Evolutionary conservation across 2,888 invertebrate genomes (phyloP).

Genomic region (Limenitis camilla): DNA sequence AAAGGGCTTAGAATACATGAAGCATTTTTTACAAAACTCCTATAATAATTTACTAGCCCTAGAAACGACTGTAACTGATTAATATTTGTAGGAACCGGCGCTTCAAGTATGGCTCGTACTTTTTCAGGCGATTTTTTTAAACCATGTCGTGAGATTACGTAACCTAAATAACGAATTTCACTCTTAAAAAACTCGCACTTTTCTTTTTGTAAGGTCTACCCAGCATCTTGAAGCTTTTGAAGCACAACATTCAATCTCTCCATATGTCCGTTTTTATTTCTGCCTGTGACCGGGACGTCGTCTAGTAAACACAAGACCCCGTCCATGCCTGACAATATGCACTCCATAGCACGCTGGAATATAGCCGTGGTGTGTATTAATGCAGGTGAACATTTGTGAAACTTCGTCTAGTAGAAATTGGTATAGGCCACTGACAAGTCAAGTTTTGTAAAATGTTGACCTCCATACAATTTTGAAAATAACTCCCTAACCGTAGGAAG

Average conservation of each 20-base stretch:
- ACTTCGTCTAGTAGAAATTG: conserved; percentile 14
- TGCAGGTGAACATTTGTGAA: conserved; percentile 20
- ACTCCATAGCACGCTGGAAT: conserved; percentile 25
- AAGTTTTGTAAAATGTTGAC: conserved; percentile 21
- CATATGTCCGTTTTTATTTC: conserved; percentile 2
- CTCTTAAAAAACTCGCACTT: conserved; percentile 23
- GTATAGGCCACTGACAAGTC: conserved; percentile 25
- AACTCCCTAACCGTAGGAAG: conserved; percentile 22
- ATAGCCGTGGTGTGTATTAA: conserved; percentile 15
- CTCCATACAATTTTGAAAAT: conserved; percentile 24
- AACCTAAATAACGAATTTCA: conserved; percentile 24
- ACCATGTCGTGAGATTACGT: conserved; percentile 18
- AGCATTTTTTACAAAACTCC: conserved; percentile 20
- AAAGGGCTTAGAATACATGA: conserved; percentile 18
- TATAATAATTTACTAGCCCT: conserved; percentile 23
- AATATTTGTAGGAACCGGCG: conserved; percentile 20
- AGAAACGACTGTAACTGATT: conserved; percentile 23
- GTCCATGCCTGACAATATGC: conserved; percentile 24
- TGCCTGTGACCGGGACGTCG: conserved; percentile 17
- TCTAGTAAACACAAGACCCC: conserved; percentile 15
- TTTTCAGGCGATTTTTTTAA: conserved; percentile 22
- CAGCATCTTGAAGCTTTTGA: conserved; percentile 6
- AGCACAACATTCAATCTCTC: conserved; percentile 12
- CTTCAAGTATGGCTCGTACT: conserved; percentile 19
- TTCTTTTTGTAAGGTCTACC: conserved; percentile 15